These are phyloP conservation scores for Pantherophis guttatus DNA, from an alignment of 2,113 vertebrate genomes.

Conservation along the genomic window DNA sequence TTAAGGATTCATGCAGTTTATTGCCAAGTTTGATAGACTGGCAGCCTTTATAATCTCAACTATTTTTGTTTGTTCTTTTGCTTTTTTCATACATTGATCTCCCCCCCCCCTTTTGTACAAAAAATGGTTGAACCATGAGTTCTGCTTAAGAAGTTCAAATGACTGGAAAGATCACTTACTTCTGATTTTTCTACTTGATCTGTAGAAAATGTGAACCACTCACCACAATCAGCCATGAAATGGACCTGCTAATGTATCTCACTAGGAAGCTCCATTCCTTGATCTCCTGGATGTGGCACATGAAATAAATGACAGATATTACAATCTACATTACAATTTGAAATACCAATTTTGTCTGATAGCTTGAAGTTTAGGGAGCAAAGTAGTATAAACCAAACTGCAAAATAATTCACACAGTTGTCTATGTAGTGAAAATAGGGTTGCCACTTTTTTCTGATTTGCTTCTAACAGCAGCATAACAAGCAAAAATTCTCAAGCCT, in stretches of 20 bases:
- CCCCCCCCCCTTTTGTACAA: not conserved
- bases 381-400: not conserved
- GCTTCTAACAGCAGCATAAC: not conserved
- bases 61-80: not conserved
- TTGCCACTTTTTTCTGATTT: not conserved
- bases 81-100: not conserved
- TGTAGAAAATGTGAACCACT: conserved; percentile 16
- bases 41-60: not conserved
- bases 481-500: not conserved
- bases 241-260: conserved; percentile 1
- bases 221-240: conserved; percentile 24
- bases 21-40: not conserved
- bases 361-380: not conserved
- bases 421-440: not conserved
- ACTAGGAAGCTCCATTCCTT: conserved; percentile 14
- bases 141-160: conserved; percentile 9
- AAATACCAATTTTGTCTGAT: conserved; percentile 11
- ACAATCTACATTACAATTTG: not conserved
- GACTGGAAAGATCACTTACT: conserved; percentile 4
- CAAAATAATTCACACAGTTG: not conserved
- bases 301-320: conserved; percentile 17
- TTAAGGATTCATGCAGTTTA: not conserved
- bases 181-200: conserved; percentile 13
- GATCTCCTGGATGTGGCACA: conserved; percentile 9
- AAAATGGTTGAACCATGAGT: not conserved